phyloP scores from a whole-genome alignment of 2,888 invertebrate genomes.

The Pachliopta kotzebuea region DNA sequence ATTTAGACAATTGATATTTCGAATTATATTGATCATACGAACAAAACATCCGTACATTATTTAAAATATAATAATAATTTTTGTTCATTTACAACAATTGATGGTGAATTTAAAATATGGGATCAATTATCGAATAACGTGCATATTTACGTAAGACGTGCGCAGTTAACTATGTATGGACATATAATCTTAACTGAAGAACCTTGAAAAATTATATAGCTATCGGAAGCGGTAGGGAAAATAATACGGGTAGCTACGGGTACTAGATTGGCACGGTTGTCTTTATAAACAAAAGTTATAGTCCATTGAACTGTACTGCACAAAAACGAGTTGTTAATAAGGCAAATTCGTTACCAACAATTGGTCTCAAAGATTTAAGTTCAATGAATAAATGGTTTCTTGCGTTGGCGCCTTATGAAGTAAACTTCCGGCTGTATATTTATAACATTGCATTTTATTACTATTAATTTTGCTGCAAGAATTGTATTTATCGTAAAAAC shows the following conservation, averaged over 20 bases:
- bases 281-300: neutral
- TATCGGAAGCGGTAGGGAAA: neutral
- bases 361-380: conserved; percentile 1
- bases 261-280: neutral
- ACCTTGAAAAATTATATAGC: neutral
- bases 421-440: conserved; percentile 2
- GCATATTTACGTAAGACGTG: neutral
- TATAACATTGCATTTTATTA: neutral
- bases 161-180: neutral
- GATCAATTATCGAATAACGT: neutral
- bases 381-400: neutral
- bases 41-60: no score
- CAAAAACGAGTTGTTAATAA: conserved; percentile 5
- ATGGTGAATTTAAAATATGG: no score
- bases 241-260: neutral
- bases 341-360: neutral
- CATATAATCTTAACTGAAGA: neutral
- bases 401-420: neutral
- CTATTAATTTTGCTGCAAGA: neutral
- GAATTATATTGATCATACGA: no score
- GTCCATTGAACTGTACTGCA: conserved; percentile 1
- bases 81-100: no score
- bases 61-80: no score
- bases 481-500: neutral
- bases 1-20: no score